Conservation (phyloP, 2,888 invertebrate genomes). For the Sussaba pulchella region DNA sequence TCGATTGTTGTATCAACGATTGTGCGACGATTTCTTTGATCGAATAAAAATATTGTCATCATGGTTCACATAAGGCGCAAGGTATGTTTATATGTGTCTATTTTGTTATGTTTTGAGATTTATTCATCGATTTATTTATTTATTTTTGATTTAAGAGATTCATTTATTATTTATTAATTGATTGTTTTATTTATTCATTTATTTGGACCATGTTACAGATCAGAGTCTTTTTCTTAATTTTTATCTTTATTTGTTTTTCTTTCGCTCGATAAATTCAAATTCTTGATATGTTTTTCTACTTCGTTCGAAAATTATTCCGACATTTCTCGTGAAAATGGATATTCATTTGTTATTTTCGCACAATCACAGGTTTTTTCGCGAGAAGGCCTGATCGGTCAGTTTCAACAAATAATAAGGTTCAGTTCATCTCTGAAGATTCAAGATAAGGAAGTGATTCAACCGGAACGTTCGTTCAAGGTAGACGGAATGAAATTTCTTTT, state of each 20-base stretch:
- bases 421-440: conserved; percentile 80
- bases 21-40: conserved; percentile 46
- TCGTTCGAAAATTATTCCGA: background rate
- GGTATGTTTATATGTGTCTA: too few species aligned
- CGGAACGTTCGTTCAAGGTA: conserved; percentile 81
- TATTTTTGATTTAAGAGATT: too few species aligned
- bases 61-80: conserved; percentile 79
- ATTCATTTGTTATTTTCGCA: conserved; percentile 13
- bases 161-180: too few species aligned
- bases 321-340: background rate
- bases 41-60: conserved; percentile 43
- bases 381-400: conserved; percentile 76
- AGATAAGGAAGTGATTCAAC: conserved; percentile 77
- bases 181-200: too few species aligned
- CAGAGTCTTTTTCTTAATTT: too few species aligned
- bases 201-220: too few species aligned
- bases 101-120: too few species aligned
- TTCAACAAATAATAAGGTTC: conserved; percentile 77
- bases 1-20: conserved; percentile 40
- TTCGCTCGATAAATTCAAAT: background rate
- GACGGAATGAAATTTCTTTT: conserved; percentile 13
- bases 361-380: conserved; percentile 75
- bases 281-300: background rate
- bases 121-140: background rate
- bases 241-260: too few species aligned